phyloP scores from a whole-genome alignment of 1,140 invertebrate genomes.

The Aleiodes sp. region DNA sequence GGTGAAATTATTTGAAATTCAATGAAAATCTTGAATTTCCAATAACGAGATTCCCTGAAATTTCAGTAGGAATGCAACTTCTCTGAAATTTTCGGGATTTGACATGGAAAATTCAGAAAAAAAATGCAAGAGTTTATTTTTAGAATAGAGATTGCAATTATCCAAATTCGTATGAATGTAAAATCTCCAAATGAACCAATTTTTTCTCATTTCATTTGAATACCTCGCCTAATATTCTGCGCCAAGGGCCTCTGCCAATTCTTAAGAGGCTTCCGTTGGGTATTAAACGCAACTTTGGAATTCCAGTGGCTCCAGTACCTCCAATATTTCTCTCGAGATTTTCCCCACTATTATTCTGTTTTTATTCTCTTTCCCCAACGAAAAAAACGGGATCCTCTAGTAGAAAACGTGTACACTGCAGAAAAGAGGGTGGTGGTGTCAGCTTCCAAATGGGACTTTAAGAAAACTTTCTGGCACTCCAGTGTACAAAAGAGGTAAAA shows the following conservation, averaged over 20 bases:
- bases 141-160: too few species aligned
- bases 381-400: neutral
- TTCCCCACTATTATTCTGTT: neutral
- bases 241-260: constrained; percentile 59
- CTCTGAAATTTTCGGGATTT: too few species aligned
- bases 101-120: too few species aligned
- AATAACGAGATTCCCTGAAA: too few species aligned
- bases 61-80: too few species aligned
- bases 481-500: neutral
- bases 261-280: constrained; percentile 51
- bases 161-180: too few species aligned
- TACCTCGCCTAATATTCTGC: too few species aligned
- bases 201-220: too few species aligned
- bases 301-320: neutral
- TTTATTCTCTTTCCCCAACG: neutral
- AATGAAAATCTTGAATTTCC: too few species aligned
- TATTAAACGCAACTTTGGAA: constrained; percentile 47
- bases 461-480: constrained; percentile 59
- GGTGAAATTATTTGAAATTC: too few species aligned
- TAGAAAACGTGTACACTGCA: constrained; percentile 4
- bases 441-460: constrained; percentile 57
- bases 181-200: too few species aligned
- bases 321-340: constrained; percentile 8
- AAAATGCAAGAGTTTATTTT: too few species aligned
- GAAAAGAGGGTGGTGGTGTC: constrained; percentile 42